Conservation (phyloP, 2,113 vertebrate genomes). For the Gallinago jamesoni region DNA sequence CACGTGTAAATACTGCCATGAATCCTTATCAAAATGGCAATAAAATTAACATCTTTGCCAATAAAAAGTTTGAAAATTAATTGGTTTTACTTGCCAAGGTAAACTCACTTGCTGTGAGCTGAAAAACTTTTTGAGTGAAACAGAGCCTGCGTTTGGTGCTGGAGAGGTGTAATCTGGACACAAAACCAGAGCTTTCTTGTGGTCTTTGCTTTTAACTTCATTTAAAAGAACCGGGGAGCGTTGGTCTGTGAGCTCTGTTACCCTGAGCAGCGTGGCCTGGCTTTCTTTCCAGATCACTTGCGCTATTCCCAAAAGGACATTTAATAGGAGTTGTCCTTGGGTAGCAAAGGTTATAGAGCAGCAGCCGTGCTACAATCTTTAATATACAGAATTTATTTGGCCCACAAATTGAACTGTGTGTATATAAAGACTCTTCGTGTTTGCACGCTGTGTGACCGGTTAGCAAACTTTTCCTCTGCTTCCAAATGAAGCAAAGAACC, state of each 20-base stretch:
- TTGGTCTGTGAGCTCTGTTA: not conserved
- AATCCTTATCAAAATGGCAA: not conserved
- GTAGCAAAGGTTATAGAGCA: not conserved
- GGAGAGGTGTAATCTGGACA: not conserved
- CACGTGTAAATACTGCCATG: not conserved
- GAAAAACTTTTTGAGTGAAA: not conserved
- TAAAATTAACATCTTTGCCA: not conserved
- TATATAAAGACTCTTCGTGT: not conserved
- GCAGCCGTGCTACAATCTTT: not conserved
- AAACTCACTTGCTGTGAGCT: too few relatives aligned
- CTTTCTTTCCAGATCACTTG: not conserved
- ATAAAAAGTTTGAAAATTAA: not conserved
- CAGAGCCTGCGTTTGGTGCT: not conserved
- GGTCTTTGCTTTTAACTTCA: not conserved
- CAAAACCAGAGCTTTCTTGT: not conserved
- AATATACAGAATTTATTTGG: not conserved
- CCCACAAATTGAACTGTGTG: too few relatives aligned
- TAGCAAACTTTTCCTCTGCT: not conserved
- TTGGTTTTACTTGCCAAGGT: not conserved
- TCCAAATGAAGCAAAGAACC: not conserved
- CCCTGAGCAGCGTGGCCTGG: rapidly evolving
- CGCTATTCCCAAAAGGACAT: not conserved
- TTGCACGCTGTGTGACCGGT: not conserved
- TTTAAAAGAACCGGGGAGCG: not conserved
- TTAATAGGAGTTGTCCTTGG: not conserved